Base-by-base conservation (phyloP, 1,140 invertebrate genomes). In the Bradynema listronoti region DNA sequence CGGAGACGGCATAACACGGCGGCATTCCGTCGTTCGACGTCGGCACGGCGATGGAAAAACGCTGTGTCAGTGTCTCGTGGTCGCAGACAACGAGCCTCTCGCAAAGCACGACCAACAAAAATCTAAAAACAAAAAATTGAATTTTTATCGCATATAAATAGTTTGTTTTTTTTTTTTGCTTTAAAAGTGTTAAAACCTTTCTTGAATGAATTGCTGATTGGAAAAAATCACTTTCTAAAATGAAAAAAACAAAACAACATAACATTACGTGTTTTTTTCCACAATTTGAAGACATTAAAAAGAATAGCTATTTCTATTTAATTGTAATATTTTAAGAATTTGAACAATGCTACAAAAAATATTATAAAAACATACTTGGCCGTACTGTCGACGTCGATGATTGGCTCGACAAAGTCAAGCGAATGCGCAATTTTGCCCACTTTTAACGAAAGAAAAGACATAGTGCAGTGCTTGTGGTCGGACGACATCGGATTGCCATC, bases 31-130 rank as follows among this genome's bases (percentile, higher is more conserved):
- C 61, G 39, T 47, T 22, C 19, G 56, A 49, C 58, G 45, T 66
- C 70, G 77, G 71, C 77, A 88, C 88, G 45, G 89, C 90, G 36
- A 96, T 85, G 5, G 86, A 86, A 58, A 90, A 82, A 41, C 86
- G 82, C 79, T 93, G 88, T 73, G 90, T 89, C 27, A 96, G 83
- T 0, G 86, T 89, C 55, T 85, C 84, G 4, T 89, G 86, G 81
- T 94, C 89, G 78, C 92, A 92, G 9, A 95, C 86, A 0, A 89
- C 87, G 58, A 96, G 86, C 65, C 87, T 86, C 78, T 94, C 91
- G 42, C 85, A 81, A 75, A 95, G 92, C 0, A 88, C 87, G 1
- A 91, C 85, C 27, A 90, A 87, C 52, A 95, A 82, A 2, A 79
- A 80, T 56, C 81, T 83, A 65, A 34, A 3, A 50, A 24, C 3